Evolutionary conservation across 1,140 invertebrate genomes (phyloP).

Genomic region (Xylocopa sonorina): DNA sequence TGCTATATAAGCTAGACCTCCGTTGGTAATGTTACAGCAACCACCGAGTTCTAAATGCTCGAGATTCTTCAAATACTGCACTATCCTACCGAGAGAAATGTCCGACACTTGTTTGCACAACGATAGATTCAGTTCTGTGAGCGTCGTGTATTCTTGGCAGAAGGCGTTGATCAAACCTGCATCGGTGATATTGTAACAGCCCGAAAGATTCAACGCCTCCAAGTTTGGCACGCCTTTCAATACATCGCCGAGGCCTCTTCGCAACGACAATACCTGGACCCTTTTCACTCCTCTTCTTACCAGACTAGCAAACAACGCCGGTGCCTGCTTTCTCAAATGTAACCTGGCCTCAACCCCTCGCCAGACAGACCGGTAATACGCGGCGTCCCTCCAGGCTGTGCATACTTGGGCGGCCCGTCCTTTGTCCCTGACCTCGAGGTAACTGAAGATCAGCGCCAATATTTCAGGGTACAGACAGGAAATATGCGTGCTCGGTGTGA

Average conservation of each 20-base stretch:
- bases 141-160: conserved; percentile 86
- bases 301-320: conserved; percentile 92
- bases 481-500: conserved; percentile 87
- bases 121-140: conserved; percentile 92
- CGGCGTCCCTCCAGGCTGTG: conserved; percentile 93
- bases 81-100: conserved; percentile 90
- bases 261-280: conserved; percentile 94
- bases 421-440: conserved; percentile 93
- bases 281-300: conserved; percentile 93
- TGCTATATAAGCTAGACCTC: conserved; percentile 91
- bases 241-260: conserved; percentile 92
- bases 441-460: conserved; percentile 94
- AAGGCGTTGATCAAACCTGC: conserved; percentile 92
- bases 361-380: conserved; percentile 96
- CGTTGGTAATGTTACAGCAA: conserved; percentile 94
- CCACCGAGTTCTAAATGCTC: conserved; percentile 94
- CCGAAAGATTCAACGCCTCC: conserved; percentile 93
- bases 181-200: conserved; percentile 95
- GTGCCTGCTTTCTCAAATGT: conserved; percentile 91
- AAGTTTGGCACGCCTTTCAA: conserved; percentile 92
- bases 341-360: conserved; percentile 94
- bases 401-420: conserved; percentile 96
- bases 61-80: conserved; percentile 92
- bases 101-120: conserved; percentile 98
- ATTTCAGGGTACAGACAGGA: conserved; percentile 95